Evolutionary conservation across 2,113 vertebrate species (phyloP), one percentile per base, ranked within the genome.

Genomic region (Balaenoptera acutorostrata): DNA sequence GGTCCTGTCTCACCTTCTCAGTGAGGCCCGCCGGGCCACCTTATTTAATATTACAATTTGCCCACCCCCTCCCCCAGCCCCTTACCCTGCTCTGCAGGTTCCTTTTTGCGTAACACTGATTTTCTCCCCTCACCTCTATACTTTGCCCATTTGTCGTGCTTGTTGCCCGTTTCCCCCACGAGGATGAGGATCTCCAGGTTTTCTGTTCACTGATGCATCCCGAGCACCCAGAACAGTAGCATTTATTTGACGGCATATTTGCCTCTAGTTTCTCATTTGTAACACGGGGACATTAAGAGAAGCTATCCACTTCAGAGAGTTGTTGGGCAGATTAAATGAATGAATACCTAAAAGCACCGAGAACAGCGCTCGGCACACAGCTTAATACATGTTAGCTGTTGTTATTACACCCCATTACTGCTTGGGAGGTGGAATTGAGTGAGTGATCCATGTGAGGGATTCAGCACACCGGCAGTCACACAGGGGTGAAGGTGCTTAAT

Each of bases 351-450:
- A 6, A 64, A 64, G 33, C n/a, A 9, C 83, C 5, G 5, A 77
- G 39, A 77, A 36, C 36, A 3, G 55, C 3, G 13, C 36, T 57
- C 21, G 69, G 74, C 68, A 64, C 86, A 27, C 0, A 27, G 82
- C 41, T 80, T 75, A 27, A 0, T 5, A 39, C 39, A 27, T 4
- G 39, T 59, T 39, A 17, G 63, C 72, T 23, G 6, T 66, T 49
- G 31, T 23, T 20, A 39, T 33, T 4, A 46, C 29, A 2, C 36
- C 3, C 14, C 5, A 0, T 4, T 23, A 17, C 29, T 1, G 63
- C 25, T 5, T 72, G 46, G 29, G 20, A 20, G 17, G 0, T 8
- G 49, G 36, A 10, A 3, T 0, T 0, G 3, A 13, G 4, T 12
- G 33, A 52, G 5, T 8, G 87, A 20, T 1, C 36, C 6, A 0